Percentiles rank a stretch among this genome's conserved stretches.
phyloP scores from a whole-genome alignment of 92 coral and sea anemone species.

The Siderastrea siderea region DNA sequence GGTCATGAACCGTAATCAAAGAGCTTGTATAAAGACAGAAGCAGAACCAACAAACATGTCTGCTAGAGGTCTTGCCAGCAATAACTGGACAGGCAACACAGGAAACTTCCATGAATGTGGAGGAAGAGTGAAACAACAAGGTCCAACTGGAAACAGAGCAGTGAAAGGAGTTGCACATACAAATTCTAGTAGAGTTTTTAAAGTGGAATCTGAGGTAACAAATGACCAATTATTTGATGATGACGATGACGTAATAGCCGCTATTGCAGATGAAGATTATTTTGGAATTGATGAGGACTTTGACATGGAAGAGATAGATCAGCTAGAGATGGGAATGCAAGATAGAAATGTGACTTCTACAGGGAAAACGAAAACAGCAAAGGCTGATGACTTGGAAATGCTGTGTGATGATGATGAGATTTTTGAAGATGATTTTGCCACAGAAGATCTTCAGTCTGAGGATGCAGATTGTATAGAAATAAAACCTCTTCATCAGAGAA shows the following conservation, averaged over 20 bases:
- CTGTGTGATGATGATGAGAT: slow-evolving; percentile 21
- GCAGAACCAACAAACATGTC: not conserved
- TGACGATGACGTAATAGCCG: slow-evolving; percentile 45
- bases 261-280: slow-evolving; percentile 50
- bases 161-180: not conserved
- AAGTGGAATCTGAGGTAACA: not conserved
- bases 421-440: slow-evolving; percentile 41
- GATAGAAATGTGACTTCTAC: not conserved
- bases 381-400: not conserved
- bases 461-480: slow-evolving; percentile 31
- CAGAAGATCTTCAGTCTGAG: slow-evolving; percentile 22
- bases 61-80: not conserved
- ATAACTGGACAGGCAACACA: not conserved
- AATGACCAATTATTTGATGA: slow-evolving; percentile 35
- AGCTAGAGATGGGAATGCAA: slow-evolving; percentile 55
- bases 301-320: slow-evolving; percentile 80
- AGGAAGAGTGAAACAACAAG: not conserved
- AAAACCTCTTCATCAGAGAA: slow-evolving; percentile 32
- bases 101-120: not conserved
- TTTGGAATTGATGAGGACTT: slow-evolving; percentile 72
- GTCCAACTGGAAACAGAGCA: not conserved
- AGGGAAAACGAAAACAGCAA: not conserved
- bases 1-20: not conserved
- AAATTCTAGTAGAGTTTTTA: slow-evolving; percentile 3
- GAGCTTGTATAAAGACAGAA: slow-evolving; percentile 7